Conservation (phyloP, 2,797 vertebrate genomes). For the Peromyscus attwateri region DNA sequence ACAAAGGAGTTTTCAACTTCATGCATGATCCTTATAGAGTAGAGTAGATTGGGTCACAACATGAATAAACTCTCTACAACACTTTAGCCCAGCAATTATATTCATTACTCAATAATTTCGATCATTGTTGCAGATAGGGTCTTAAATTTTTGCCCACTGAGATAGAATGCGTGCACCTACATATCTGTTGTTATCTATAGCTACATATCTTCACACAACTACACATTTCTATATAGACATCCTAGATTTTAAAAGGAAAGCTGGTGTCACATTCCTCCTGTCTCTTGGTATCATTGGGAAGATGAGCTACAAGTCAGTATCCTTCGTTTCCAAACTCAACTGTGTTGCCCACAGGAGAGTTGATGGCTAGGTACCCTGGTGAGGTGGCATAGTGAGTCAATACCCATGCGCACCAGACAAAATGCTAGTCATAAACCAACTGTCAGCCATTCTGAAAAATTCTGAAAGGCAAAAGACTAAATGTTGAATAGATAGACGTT, state of each 20-base stretch:
- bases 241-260: neutral
- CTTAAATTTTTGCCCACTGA: neutral
- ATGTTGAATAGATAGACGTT: neutral
- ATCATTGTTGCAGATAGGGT: neutral
- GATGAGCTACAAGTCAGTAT: neutral
- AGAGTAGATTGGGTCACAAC: neutral
- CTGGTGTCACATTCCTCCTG: neutral
- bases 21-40: neutral
- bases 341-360: neutral
- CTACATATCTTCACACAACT: neutral
- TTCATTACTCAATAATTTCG: neutral
- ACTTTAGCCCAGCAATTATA: neutral
- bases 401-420: fast-evolving
- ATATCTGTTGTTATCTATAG: neutral
- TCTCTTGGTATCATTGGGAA: neutral
- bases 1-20: slow-evolving; percentile 16
- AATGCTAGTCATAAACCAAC: neutral
- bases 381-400: neutral
- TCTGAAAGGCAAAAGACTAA: neutral
- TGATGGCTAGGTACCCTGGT: neutral
- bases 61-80: neutral
- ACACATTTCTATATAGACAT: neutral
- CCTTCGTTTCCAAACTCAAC: fast-evolving
- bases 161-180: too few species aligned
- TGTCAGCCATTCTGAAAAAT: neutral